phyloP scores from a whole-genome alignment of 2,113 vertebrate species.

The Pterocles orientalis region DNA sequence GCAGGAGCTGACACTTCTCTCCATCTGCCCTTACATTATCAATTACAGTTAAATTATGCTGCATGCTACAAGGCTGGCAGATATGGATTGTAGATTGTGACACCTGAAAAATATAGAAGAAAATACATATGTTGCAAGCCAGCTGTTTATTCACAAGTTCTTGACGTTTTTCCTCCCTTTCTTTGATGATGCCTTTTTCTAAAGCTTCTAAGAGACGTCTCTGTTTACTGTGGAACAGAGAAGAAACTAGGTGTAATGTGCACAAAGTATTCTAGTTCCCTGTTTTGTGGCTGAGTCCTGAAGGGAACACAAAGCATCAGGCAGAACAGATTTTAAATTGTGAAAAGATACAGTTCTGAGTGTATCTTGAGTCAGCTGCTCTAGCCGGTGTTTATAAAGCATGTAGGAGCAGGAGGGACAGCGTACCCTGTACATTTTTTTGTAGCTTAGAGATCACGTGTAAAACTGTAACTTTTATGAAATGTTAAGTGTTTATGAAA shows the following conservation, averaged over 20 bases:
- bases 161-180: constrained; percentile 76
- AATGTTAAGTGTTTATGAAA: constrained; percentile 78
- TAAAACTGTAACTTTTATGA: constrained; percentile 75
- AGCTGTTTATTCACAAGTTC: constrained; percentile 85
- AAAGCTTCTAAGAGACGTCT: constrained; percentile 73
- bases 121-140: constrained; percentile 82
- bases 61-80: constrained; percentile 80
- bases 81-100: constrained; percentile 80
- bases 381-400: constrained; percentile 68
- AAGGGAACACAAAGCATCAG: constrained; percentile 10
- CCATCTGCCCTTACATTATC: constrained; percentile 99
- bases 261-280: constrained; percentile 64
- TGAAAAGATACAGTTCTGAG: constrained; percentile 50
- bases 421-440: not conserved
- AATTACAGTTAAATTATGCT: constrained; percentile 96
- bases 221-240: constrained; percentile 72
- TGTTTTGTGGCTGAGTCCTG: constrained; percentile 39
- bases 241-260: constrained; percentile 70
- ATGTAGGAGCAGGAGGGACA: constrained; percentile 28
- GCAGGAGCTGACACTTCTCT: constrained; percentile 80
- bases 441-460: constrained; percentile 64
- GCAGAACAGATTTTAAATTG: constrained; percentile 73
- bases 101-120: constrained; percentile 83
- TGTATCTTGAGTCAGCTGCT: constrained; percentile 68
- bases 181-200: constrained; percentile 73